Evolutionary conservation across 2,797 vertebrate genomes (phyloP).

Genomic region (Hippoglossus hippoglossus): DNA sequence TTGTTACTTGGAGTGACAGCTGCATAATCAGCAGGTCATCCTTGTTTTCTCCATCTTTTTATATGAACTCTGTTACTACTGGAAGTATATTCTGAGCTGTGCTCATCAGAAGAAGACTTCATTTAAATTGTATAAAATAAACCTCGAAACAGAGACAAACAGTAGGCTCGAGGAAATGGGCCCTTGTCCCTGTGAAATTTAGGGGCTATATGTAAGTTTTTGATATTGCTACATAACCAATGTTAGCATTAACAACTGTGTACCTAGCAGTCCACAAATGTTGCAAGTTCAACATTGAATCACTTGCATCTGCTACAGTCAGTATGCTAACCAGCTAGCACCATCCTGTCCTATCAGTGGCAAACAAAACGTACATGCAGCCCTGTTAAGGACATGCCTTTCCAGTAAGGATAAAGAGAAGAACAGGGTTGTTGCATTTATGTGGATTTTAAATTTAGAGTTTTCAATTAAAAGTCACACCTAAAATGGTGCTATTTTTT

Average conservation of each 20-base stretch:
- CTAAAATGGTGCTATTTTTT: slow-evolving; percentile 13
- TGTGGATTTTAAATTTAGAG: slow-evolving; percentile 11
- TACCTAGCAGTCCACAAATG: background rate
- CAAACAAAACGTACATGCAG: too few relatives aligned
- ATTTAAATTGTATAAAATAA: slow-evolving; percentile 8
- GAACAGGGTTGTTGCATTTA: slow-evolving; percentile 1
- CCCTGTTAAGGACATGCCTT: background rate
- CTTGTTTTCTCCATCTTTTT: slow-evolving; percentile 8
- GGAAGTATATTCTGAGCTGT: slow-evolving; percentile 40
- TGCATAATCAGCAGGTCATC: slow-evolving; percentile 13
- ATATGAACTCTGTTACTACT: slow-evolving; percentile 26
- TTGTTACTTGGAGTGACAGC: slow-evolving; percentile 1
- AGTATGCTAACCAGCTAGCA: too few relatives aligned
- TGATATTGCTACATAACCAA: background rate
- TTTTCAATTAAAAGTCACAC: slow-evolving; percentile 2
- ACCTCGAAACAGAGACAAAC: background rate
- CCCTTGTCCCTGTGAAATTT: background rate
- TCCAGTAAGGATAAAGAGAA: background rate
- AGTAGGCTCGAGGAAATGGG: background rate
- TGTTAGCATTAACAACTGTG: background rate
- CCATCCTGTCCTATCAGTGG: too few relatives aligned
- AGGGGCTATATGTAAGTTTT: background rate
- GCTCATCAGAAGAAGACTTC: slow-evolving; percentile 22
- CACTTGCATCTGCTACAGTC: background rate
- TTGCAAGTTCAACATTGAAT: background rate